These are phyloP conservation scores for Malthinus seriepunctatus DNA, from an alignment of 2,888 invertebrate species.

Conservation along the genomic window DNA sequence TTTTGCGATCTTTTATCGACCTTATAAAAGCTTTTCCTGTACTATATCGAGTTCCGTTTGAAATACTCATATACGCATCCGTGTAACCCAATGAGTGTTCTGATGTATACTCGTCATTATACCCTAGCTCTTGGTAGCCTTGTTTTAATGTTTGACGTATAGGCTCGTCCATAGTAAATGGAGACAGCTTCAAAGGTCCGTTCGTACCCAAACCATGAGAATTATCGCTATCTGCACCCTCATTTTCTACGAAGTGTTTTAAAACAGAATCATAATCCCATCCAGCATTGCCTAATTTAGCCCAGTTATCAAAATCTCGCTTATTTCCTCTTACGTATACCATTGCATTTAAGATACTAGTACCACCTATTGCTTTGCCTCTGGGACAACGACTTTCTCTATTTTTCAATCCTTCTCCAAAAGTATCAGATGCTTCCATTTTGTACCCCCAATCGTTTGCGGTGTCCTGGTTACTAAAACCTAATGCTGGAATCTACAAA, in stretches of 20 bases:
- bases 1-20: slow-evolving; percentile 60
- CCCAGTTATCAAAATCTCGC: slow-evolving; percentile 83
- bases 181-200: slow-evolving; percentile 56
- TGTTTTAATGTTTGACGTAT: slow-evolving; percentile 45
- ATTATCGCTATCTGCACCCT: slow-evolving; percentile 43
- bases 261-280: slow-evolving; percentile 78
- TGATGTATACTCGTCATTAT: slow-evolving; percentile 29
- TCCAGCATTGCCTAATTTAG: slow-evolving; percentile 73
- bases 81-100: slow-evolving; percentile 42
- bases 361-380: slow-evolving; percentile 58
- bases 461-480: slow-evolving; percentile 36
- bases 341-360: slow-evolving; percentile 57
- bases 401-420: slow-evolving; percentile 37
- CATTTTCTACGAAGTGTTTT: slow-evolving; percentile 79
- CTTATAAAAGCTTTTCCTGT: slow-evolving; percentile 81
- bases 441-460: slow-evolving; percentile 46
- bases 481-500: slow-evolving; percentile 35
- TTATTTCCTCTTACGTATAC: slow-evolving; percentile 60
- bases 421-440: slow-evolving; percentile 38
- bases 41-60: slow-evolving; percentile 74
- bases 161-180: slow-evolving; percentile 47
- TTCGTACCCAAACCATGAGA: slow-evolving; percentile 45
- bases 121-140: slow-evolving; percentile 57
- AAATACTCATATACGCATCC: slow-evolving; percentile 46
- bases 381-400: slow-evolving; percentile 50